These are phyloP conservation scores for Noctua janthina DNA, from an alignment of 2,888 invertebrate genomes.

Conservation along the genomic window DNA sequence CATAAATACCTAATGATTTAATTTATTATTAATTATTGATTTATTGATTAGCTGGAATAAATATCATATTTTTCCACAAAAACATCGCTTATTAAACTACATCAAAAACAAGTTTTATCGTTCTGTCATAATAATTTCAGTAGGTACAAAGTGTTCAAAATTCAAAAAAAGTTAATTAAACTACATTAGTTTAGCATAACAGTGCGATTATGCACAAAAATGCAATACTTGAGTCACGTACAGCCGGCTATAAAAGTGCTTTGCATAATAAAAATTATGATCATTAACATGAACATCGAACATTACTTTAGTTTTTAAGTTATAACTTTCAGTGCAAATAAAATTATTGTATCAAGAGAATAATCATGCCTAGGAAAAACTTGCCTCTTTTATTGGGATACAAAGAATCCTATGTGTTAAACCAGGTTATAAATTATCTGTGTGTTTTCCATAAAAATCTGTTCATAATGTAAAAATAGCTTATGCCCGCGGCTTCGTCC, in stretches of 20 bases:
- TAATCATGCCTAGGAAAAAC: neutral
- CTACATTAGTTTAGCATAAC: constrained; percentile 33
- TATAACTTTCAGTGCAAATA: constrained; percentile 4
- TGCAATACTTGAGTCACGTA: constrained; percentile 53
- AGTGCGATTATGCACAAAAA: constrained; percentile 47
- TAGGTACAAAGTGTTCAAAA: neutral
- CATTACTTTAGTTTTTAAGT: constrained; percentile 19
- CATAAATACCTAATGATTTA: too few relatives aligned
- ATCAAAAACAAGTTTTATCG: neutral
- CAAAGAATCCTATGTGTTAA: too few relatives aligned
- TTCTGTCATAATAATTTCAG: constrained; percentile 1
- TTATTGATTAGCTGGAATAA: neutral
- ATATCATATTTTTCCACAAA: neutral
- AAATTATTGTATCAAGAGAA: neutral
- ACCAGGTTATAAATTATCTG: too few relatives aligned
- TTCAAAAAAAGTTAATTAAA: constrained; percentile 32
- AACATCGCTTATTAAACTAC: neutral
- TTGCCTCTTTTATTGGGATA: neutral
- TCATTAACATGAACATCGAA: constrained; percentile 33
- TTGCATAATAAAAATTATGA: constrained; percentile 48
- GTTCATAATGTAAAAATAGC: too few relatives aligned
- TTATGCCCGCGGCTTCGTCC: too few relatives aligned
- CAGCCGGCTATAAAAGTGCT: constrained; percentile 43
- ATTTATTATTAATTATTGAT: too few relatives aligned
- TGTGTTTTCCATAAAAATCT: too few relatives aligned